Percentiles rank a stretch among this genome's conserved stretches.
Evolutionary conservation across 2,888 invertebrate species (phyloP).

Genomic region (Tanypteryx hageni): DNA sequence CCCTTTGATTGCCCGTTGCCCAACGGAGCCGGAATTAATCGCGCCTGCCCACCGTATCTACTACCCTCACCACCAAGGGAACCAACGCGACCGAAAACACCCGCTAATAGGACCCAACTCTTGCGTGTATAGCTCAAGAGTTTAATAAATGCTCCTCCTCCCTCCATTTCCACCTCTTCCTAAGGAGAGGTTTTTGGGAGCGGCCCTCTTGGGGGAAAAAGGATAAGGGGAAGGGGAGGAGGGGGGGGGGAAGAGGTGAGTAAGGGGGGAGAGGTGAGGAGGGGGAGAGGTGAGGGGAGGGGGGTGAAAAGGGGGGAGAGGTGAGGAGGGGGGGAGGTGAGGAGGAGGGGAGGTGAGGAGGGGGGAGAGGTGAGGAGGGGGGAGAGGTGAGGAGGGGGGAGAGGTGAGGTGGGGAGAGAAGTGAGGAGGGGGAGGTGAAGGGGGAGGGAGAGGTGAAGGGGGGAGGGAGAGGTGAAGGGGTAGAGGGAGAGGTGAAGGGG

Average conservation of each 20-base stretch:
- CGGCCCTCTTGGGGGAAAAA: too few species aligned
- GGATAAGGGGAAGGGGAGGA: neutral
- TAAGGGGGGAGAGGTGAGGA: too few species aligned
- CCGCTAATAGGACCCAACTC: too few species aligned
- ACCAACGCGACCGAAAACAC: too few species aligned
- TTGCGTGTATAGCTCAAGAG: too few species aligned
- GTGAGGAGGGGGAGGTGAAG: too few species aligned
- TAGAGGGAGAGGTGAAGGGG: neutral
- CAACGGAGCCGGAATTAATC: slow-evolving; percentile 32
- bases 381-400: neutral
- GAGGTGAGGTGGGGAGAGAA: too few species aligned
- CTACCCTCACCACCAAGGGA: too few species aligned
- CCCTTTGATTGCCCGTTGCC: slow-evolving; percentile 41
- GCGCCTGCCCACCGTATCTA: neutral
- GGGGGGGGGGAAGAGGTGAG: neutral
- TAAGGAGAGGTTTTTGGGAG: too few species aligned
- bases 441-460: neutral
- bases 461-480: neutral
- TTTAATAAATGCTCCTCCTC: too few species aligned
- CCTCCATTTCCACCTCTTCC: too few species aligned
- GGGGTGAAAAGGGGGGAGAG: neutral
- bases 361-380: neutral
- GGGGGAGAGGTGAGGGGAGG: neutral
- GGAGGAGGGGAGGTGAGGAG: neutral
- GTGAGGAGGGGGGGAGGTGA: neutral